Evolutionary conservation across 2,888 invertebrate species (phyloP), one percentile per base, ranked within the genome.

Genomic region (Doris montereyensis): DNA sequence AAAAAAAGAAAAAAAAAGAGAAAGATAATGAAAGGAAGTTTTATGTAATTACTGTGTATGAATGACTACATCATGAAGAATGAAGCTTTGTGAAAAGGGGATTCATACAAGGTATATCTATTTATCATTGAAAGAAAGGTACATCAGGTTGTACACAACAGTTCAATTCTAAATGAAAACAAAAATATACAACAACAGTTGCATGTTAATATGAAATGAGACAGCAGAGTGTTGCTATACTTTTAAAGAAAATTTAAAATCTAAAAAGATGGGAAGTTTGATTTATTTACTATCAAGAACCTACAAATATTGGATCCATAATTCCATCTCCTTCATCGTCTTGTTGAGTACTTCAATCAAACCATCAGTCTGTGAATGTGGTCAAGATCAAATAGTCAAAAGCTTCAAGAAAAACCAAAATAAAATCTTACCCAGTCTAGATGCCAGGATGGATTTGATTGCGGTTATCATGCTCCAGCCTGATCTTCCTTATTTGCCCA

Each of bases 401-500:
- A 21, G 52, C 30, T 58, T 65, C 72, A n/a, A n/a, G n/a, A n/a
- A n/a, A n/a, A n/a, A 34, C 24, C 30, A 58, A 79, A 60, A 24
- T 17, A 1, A 21, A 28, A 17, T 82, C 86, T 83, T 81, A 88
- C 88, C 86, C 86, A 87, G 73, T 88, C 87, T 17, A 88, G 84
- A 83, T 86, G 88, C 88, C 88, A 88, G 71, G 85, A 81, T 21
- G 88, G 87, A 34, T 83, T 81, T 30, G 81, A 10, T 85, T 84
- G 13, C 79, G 80, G 79, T 86, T 88, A 81, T 89, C 88, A 83
- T 87, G 88, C 80, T 87, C 88, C 35, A 89, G 78, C 30, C 87
- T 81, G 28, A 90, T 85, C 84, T 90, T 90, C n/a, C 82, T 84
- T n/a, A 89, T 70, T n/a, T 86, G 85, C 30, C 90, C 90, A 65